Base-by-base conservation (phyloP, 2,113 vertebrate genomes). In the Istiophorus platypterus region DNA sequence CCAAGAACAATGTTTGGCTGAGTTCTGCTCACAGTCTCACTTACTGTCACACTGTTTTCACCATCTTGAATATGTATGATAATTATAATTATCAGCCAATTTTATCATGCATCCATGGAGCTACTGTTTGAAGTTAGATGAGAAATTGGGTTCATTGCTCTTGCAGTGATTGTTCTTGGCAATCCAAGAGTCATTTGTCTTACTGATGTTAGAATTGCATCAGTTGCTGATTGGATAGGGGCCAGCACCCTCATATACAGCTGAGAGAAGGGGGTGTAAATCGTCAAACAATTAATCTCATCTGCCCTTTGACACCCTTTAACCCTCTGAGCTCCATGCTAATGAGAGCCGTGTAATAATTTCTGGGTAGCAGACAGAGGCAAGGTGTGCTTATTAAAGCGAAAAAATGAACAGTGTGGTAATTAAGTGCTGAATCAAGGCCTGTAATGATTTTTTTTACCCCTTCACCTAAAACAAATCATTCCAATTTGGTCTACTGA, bases 231-330 rank as follows among this genome's bases (percentile, higher is more conserved):
- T 66, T 85, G 89, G 81, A 85, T 5, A n/a, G 52, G 37, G 78
- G 77, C 89, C 90, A 89, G 82, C 80, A 22, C 26, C 70, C 47
- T 84, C 72, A 52, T 69, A 76, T 51, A 56, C 85, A 57, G 67
- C 76, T 78, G 87, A 89, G 57, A 78, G 82, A 89, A 10, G 84
- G 68, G 54, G 85, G 69, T 76, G 57, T 88, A 87, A 88, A 90
- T 47, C 76, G 51, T 82, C 78, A 81, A 84, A 90, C 87, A 86
- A 91, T 92, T 88, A 85, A 85, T 87, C 64, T 59, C 74, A 12
- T 66, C 69, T 80, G 85, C 76, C 65, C 79, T 62, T 51, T 88
- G 88, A 92, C 91, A 88, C 78, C 81, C 11, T 65, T 93, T 94
- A 92, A 93, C 93, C 91, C 86, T 29, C 41, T 12, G 57, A 88